phyloP scores from a whole-genome alignment of 2,113 vertebrate genomes.

The Sterrhoptilus dennistouni region DNA sequence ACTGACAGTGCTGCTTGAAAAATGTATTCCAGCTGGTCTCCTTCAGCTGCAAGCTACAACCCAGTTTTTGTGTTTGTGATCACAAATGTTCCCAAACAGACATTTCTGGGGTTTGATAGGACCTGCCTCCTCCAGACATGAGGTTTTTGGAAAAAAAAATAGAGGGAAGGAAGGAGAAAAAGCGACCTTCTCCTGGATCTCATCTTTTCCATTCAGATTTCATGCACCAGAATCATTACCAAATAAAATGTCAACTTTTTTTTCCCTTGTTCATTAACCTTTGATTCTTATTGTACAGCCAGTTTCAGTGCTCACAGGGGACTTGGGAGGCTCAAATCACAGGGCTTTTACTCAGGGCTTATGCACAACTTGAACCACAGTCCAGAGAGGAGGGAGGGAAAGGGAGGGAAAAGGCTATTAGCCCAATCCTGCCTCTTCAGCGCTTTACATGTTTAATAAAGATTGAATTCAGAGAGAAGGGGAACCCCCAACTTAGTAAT shows the following conservation, averaged over 20 bases:
- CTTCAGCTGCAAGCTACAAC: not conserved
- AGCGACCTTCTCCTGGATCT: not conserved
- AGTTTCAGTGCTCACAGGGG: constrained; percentile 35
- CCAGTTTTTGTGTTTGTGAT: not conserved
- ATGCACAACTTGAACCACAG: not conserved
- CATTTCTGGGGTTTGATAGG: not conserved
- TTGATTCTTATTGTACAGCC: constrained; percentile 57
- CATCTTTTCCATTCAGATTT: constrained; percentile 4
- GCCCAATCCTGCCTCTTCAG: constrained; percentile 58
- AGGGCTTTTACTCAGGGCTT: constrained; percentile 29
- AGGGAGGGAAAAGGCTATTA: constrained; percentile 33
- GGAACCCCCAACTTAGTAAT: constrained; percentile 64
- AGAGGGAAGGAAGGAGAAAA: not conserved
- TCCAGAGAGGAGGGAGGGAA: not conserved
- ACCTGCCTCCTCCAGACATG: not conserved
- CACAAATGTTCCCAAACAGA: not conserved
- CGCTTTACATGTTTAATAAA: constrained; percentile 59
- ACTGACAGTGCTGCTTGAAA: not conserved
- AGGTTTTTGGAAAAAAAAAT: not conserved
- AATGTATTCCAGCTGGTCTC: constrained; percentile 27
- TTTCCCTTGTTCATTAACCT: constrained; percentile 61
- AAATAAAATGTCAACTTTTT: constrained; percentile 62
- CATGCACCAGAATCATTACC: constrained; percentile 20
- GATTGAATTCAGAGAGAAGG: constrained; percentile 47
- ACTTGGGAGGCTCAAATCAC: constrained; percentile 22